Percentiles rank a stretch among this genome's conserved stretches.
These are phyloP conservation scores for Lutraria rhynchaena DNA, from an alignment of 1,140 invertebrate species.

Conservation along the genomic window DNA sequence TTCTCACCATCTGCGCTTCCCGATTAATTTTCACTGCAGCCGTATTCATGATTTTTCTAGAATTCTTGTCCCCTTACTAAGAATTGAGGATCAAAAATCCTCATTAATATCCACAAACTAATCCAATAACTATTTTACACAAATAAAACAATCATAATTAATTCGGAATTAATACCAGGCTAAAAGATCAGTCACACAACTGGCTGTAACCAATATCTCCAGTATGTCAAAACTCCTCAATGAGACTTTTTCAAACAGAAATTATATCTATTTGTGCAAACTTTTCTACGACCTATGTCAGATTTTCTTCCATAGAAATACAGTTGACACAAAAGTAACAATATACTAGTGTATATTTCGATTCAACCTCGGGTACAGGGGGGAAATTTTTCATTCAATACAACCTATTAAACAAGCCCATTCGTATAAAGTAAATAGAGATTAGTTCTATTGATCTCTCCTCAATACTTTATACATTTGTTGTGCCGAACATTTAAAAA, in stretches of 20 bases:
- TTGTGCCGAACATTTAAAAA: too few species aligned
- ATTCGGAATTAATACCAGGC: too few species aligned
- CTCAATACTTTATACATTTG: too few species aligned
- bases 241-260: background rate
- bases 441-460: conserved; percentile 42
- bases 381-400: conserved; percentile 39
- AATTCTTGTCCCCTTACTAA: conserved; percentile 6
- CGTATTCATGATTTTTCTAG: conserved; percentile 1
- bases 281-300: too few species aligned
- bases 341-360: background rate
- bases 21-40: conserved; percentile 59
- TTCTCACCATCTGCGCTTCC: conserved; percentile 63
- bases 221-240: too few species aligned
- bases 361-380: background rate
- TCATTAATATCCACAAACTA: background rate
- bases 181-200: too few species aligned
- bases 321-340: conserved; percentile 4
- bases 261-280: conserved; percentile 6
- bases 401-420: conserved; percentile 21
- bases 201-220: too few species aligned
- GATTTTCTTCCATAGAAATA: too few species aligned
- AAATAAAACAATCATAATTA: background rate
- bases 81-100: background rate
- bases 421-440: conserved; percentile 50
- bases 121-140: background rate